A percentile compares a stretch with the other conserved stretches of the same genome.
Conservation (phyloP, 1,140 invertebrate genomes). For the Atta texana region DNA sequence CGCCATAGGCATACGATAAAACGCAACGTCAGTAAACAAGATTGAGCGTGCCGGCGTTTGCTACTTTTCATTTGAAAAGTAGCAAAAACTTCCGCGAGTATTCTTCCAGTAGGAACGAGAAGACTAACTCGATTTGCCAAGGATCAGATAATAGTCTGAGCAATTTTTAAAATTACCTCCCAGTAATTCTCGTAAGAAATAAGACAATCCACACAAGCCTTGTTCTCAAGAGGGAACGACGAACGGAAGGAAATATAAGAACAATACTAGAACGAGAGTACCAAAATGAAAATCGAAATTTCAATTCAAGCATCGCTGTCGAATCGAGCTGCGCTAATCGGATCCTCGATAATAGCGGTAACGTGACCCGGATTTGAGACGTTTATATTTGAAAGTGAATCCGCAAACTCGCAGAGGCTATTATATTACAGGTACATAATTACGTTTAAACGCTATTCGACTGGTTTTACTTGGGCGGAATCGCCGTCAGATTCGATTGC, state of each 20-base stretch:
- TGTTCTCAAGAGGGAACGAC: not conserved
- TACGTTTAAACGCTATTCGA: slow-evolving; percentile 34
- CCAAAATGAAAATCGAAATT: slow-evolving; percentile 54
- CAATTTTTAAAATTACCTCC: slow-evolving; percentile 52
- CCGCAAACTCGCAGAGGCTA: not conserved
- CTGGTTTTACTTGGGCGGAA: slow-evolving; percentile 46
- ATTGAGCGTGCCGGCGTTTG: slow-evolving; percentile 25
- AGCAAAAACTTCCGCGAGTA: slow-evolving; percentile 35
- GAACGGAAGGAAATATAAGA: not conserved
- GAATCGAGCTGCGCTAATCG: slow-evolving; percentile 15
- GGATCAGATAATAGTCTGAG: slow-evolving; percentile 29
- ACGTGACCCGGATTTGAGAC: slow-evolving; percentile 35
- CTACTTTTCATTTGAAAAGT: slow-evolving; percentile 43
- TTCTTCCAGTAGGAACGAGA: not conserved
- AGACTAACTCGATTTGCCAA: slow-evolving; percentile 46
- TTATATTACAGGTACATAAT: slow-evolving; percentile 49
- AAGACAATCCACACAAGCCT: not conserved
- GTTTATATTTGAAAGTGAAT: slow-evolving; percentile 40
- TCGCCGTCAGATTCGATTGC: slow-evolving; percentile 49
- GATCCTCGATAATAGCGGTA: slow-evolving; percentile 30
- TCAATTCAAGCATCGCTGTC: not conserved
- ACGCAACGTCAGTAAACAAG: slow-evolving; percentile 53
- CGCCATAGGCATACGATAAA: slow-evolving; percentile 31
- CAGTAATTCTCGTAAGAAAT: slow-evolving; percentile 28
- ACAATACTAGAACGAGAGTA: not conserved